Evolutionary conservation across 2,797 vertebrate genomes (phyloP).

Genomic region (Argentina silus): DNA sequence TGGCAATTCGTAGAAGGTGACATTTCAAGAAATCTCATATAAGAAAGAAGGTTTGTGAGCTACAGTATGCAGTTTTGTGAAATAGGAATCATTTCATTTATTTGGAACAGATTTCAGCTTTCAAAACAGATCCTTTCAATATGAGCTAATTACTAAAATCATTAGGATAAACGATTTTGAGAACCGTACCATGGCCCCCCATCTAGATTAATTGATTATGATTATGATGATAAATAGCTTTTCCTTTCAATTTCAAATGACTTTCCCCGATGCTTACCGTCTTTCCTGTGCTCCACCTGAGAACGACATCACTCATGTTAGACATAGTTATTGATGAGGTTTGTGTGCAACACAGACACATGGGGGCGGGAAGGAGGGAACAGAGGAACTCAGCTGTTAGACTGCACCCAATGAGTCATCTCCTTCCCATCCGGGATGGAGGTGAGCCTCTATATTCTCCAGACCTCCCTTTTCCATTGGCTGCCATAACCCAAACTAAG

Average conservation of each 20-base stretch:
- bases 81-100: not conserved
- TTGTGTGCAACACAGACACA: slow-evolving; percentile 50
- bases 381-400: slow-evolving; percentile 68
- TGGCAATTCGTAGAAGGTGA: slow-evolving; percentile 67
- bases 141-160: not conserved
- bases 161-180: not conserved
- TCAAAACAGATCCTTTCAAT: slow-evolving; percentile 25
- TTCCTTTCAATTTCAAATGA: not conserved
- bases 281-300: slow-evolving; percentile 20
- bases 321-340: slow-evolving; percentile 55
- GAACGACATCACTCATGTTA: slow-evolving; percentile 47
- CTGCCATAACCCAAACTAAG: slow-evolving; percentile 76
- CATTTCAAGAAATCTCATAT: slow-evolving; percentile 67
- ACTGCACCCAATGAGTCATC: slow-evolving; percentile 53
- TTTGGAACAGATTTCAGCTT: not conserved
- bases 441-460: slow-evolving; percentile 69
- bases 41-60: slow-evolving; percentile 44
- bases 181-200: not conserved
- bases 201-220: not conserved
- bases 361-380: slow-evolving; percentile 62
- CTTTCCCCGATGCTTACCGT: not conserved
- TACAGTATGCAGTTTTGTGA: slow-evolving; percentile 20
- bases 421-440: slow-evolving; percentile 58
- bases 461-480: slow-evolving; percentile 69
- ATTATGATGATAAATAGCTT: not conserved